Evolutionary conservation across 2,888 invertebrate species (phyloP).

Genomic region (Torymus auratus): DNA sequence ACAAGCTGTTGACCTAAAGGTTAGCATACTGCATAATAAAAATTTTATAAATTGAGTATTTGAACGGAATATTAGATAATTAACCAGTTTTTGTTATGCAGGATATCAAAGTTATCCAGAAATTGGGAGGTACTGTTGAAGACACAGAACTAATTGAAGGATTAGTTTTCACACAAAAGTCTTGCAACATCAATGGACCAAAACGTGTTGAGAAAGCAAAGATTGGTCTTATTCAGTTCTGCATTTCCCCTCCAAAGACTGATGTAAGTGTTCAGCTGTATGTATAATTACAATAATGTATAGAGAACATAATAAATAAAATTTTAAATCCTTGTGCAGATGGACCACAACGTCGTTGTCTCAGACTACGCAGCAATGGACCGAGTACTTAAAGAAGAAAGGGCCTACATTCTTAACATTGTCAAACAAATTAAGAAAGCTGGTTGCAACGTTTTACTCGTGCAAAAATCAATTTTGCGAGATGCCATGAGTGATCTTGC

Average conservation of each 20-base stretch:
- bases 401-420: conserved; percentile 97
- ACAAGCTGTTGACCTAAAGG: conserved; percentile 89
- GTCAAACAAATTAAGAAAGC: conserved; percentile 99
- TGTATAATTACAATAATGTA: background rate
- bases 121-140: conserved; percentile 97
- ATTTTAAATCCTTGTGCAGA: conserved; percentile 78
- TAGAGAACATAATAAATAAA: background rate
- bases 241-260: conserved; percentile 99
- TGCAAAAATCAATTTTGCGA: conserved; percentile 88
- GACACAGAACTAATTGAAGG: conserved; percentile 97
- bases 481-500: conserved; percentile 98
- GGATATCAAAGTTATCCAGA: conserved; percentile 97
- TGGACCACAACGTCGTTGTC: conserved; percentile 97
- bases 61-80: conserved; percentile 6
- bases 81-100: conserved; percentile 62
- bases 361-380: conserved; percentile 99
- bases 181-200: conserved; percentile 93
- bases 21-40: conserved; percentile 61
- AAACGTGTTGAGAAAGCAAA: conserved; percentile 97
- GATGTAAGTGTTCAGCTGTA: conserved; percentile 82
- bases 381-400: conserved; percentile 96
- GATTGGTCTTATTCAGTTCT: conserved; percentile 99
- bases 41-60: conserved; percentile 2
- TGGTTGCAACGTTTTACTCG: conserved; percentile 97
- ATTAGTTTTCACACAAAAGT: conserved; percentile 94